Evolutionary conservation across 2,888 invertebrate genomes (phyloP), one percentile per base, ranked within the genome.

Genomic region (Xanthorhoe spadicearia): DNA sequence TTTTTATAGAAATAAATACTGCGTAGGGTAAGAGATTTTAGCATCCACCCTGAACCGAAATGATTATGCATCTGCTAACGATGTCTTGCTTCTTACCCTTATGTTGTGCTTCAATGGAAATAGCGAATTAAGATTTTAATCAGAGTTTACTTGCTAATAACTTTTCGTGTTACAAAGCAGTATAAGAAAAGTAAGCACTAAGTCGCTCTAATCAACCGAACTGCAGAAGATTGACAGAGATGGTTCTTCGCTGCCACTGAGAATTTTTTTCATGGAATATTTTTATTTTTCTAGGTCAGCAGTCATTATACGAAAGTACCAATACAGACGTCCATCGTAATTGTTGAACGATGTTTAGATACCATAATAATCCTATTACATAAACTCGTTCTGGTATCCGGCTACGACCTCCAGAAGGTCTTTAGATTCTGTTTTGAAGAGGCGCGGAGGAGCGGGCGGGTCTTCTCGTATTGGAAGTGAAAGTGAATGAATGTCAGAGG

Each of bases 401-500:
- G 85, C 83, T 86, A 71, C 85, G 92, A 91, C 92, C 92, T 92
- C 92, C 87, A 86, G 90, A 92, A 92, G 92, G 92, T 91, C 90
- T 89, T 78, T 73, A 76, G 81, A 83, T 83, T 83, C 77, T 81
- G 81, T 81, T 79, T 79, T 79, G 81, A 83, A 83, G 85, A 85
- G 85, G 86, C 82, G 84, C 84, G 84, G 82, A 79, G 83, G 76
- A 82, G 83, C 85, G 81, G 83, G 84, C 82, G 86, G 86, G 82
- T 89, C 90, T 85, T 90, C 88, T 87, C 82, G 80, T 86, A 88
- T 90, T 92, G 87, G 91, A 93, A 93, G 93, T 93, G 93, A 93
- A 93, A 93, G 93, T 92, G 90, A 92, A 91, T 91, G 93, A 92
- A 90, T 90, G 89, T 85, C 89, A 82, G 88, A 91, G 90, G 87